A percentile compares a stretch with the other conserved stretches of the same genome.
phyloP scores from a whole-genome alignment of 1,140 invertebrate species.

The Zaprionus lachaisei region DNA sequence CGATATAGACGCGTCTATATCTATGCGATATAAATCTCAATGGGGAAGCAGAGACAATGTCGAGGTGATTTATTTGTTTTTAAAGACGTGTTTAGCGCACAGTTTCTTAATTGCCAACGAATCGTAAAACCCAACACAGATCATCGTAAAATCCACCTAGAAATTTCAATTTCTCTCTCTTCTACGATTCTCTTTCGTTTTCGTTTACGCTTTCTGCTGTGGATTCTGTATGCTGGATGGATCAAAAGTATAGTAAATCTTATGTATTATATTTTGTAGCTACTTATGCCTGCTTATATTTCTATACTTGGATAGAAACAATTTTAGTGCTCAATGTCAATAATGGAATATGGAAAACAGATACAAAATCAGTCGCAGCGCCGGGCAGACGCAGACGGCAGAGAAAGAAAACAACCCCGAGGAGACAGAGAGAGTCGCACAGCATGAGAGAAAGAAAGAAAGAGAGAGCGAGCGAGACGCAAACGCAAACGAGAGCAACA shows the following conservation, averaged over 20 bases:
- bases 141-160: constrained; percentile 49
- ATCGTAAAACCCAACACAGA: constrained; percentile 66
- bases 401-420: constrained; percentile 45
- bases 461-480: constrained; percentile 9
- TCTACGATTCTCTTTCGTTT: not conserved
- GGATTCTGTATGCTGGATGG: not conserved
- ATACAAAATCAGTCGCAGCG: constrained; percentile 39
- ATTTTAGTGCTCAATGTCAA: constrained; percentile 28
- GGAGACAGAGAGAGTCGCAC: constrained; percentile 8
- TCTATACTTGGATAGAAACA: constrained; percentile 12
- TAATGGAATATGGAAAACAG: constrained; percentile 42
- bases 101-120: constrained; percentile 52
- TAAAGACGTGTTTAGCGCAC: constrained; percentile 78
- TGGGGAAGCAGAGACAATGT: constrained; percentile 40
- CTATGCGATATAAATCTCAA: constrained; percentile 33
- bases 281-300: constrained; percentile 15
- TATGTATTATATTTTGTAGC: not conserved
- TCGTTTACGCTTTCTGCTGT: not conserved
- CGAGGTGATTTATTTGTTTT: constrained; percentile 77
- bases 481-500: constrained; percentile 22
- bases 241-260: not conserved
- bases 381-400: constrained; percentile 55
- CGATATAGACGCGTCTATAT: constrained; percentile 13
- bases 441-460: not conserved
- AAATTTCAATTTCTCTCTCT: constrained; percentile 3